Percentiles rank a stretch among this genome's conserved stretches.
These are phyloP conservation scores for Melanerpes aurifrons DNA, from an alignment of 2,113 vertebrate genomes.

Conservation along the genomic window DNA sequence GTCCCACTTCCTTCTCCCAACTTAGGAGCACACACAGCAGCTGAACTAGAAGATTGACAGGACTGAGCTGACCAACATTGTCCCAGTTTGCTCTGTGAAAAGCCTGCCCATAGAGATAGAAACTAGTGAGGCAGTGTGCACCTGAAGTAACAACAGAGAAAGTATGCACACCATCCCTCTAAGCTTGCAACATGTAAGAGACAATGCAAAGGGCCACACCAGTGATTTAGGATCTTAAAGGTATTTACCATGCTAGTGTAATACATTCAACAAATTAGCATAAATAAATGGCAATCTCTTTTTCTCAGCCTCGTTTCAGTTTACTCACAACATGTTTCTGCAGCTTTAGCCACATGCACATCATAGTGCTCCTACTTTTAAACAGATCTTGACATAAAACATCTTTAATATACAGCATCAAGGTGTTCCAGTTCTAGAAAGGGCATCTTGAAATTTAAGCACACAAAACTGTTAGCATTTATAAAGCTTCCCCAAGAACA, in stretches of 20 bases:
- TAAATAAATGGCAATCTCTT: neutral
- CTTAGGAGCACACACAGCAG: neutral
- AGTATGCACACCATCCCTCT: neutral
- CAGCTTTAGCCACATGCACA: neutral
- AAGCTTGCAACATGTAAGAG: neutral
- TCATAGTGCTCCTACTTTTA: neutral
- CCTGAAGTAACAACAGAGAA: neutral
- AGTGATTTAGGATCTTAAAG: neutral
- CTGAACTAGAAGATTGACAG: neutral
- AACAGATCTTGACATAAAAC: neutral
- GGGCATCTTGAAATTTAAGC: neutral
- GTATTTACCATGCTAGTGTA: neutral
- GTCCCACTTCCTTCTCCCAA: neutral
- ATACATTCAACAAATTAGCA: neutral
- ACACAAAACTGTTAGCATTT: neutral
- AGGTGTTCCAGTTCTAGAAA: constrained; percentile 31
- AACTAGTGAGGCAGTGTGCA: neutral
- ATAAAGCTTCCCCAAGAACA: neutral
- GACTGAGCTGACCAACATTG: neutral
- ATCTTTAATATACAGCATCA: neutral
- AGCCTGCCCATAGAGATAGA: neutral
- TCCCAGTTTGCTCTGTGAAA: neutral
- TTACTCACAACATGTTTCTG: neutral
- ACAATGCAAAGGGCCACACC: neutral
- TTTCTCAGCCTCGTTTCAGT: neutral